phyloP scores from a whole-genome alignment of 2,888 invertebrate genomes.

The Acleris sparsana region DNA sequence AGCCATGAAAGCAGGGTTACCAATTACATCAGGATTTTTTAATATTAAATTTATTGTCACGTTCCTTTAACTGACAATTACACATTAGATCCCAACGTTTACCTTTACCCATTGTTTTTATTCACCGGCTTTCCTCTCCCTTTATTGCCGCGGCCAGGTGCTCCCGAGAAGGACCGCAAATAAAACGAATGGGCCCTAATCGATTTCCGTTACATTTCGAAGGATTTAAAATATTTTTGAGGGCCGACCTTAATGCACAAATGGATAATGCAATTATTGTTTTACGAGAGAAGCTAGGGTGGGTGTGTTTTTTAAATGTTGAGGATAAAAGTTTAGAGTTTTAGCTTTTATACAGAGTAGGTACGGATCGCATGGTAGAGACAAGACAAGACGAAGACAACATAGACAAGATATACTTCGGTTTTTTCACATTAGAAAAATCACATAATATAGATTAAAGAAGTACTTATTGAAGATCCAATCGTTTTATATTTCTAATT shows the following conservation, averaged over 20 bases:
- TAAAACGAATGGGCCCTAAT: conserved; percentile 23
- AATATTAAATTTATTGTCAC: background rate
- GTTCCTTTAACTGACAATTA: too few species aligned
- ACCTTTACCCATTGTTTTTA: conserved; percentile 5
- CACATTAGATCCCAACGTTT: background rate
- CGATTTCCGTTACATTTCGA: conserved; percentile 23
- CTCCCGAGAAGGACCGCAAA: conserved; percentile 15
- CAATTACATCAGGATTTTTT: background rate
- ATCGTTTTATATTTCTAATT: too few species aligned
- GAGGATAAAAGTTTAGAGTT: background rate
- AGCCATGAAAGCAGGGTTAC: too few species aligned
- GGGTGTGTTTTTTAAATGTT: background rate
- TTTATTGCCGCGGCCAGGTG: conserved; percentile 24
- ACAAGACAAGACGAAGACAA: too few species aligned
- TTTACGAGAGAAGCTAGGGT: conserved; percentile 23
- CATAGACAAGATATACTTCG: too few species aligned
- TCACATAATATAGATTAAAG: too few species aligned
- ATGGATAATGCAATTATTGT: conserved; percentile 32
- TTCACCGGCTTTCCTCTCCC: background rate
- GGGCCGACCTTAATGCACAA: conserved; percentile 26
- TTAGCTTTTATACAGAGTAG: too few species aligned
- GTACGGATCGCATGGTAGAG: too few species aligned
- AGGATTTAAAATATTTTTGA: conserved; percentile 33
- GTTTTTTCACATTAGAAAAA: too few species aligned
- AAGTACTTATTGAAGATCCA: too few species aligned